Evolutionary conservation across 2,888 invertebrate species (phyloP), one percentile per base, ranked within the genome.

Genomic region (Caenorhabditis sp.): DNA sequence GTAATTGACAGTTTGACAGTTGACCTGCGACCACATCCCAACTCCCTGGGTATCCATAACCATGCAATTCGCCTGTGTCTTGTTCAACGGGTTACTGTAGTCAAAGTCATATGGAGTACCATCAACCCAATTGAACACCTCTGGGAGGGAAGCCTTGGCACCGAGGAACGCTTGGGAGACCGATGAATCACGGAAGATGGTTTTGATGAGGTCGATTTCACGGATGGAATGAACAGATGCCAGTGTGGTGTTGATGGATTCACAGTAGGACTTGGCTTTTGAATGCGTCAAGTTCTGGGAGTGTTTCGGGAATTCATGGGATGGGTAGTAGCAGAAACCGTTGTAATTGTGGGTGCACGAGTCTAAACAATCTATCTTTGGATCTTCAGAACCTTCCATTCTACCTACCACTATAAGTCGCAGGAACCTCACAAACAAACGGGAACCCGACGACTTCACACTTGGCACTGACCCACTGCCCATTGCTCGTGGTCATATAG

Each of bases 391-490:
- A n/a, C n/a, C n/a, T n/a, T n/a, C n/a, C n/a, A n/a, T 32, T n/a
- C 9, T 18, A 35, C 47, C 18, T 3, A 47, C 47, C 47, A 47
- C 11, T 47, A 47, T 18, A 18, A 15, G 72, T 72, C 2, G 37
- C 11, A n/a, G 72, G 72, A 0, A 50, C 58, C 37, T 72, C 72
- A 24, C 72, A 72, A 26, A 72, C 37, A 13, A 72, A 72, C 3
- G 72, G 58, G 58, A 65, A 44, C 18, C 65, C 72, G 4, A 55
- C 47, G 8, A 72, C 56, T 13, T 64, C 50, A 20, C 72, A 72
- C 13, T 64, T 64, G 0, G 65, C 64, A 58, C 58, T 72, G 50
- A 35, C 35, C 72, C 72, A 72, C 22, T 65, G 47, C 1, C 64
- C 64, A 20, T 37, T 47, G n/a, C 40, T n/a, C 0, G 47, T 56